These are phyloP conservation scores for Bellardia pandia DNA, from an alignment of 2,888 invertebrate species.

Conservation along the genomic window DNA sequence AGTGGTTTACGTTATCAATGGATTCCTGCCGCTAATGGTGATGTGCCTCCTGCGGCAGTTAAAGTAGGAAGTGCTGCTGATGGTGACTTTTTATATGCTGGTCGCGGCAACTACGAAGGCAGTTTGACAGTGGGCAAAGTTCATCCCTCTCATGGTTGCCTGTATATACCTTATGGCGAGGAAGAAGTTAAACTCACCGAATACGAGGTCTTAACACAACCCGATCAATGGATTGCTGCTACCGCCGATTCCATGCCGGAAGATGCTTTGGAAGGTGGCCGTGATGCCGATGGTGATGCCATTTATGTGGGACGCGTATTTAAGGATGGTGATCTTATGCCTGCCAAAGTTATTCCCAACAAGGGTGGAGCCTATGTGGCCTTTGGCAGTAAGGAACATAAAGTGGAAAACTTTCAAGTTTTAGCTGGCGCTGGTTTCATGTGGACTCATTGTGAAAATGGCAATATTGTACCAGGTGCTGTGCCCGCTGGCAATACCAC, in stretches of 20 bases:
- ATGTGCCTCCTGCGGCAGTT: constrained; percentile 88
- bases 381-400: constrained; percentile 85
- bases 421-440: constrained; percentile 79
- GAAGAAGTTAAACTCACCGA: constrained; percentile 83
- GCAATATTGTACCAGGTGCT: constrained; percentile 76
- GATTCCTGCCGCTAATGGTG: constrained; percentile 87
- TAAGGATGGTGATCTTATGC: constrained; percentile 84
- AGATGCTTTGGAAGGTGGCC: constrained; percentile 78
- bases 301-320: constrained; percentile 78
- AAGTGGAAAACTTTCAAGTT: constrained; percentile 84
- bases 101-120: constrained; percentile 88
- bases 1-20: constrained; percentile 88
- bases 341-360: constrained; percentile 86
- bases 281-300: constrained; percentile 78
- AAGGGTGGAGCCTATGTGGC: constrained; percentile 85
- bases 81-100: constrained; percentile 89
- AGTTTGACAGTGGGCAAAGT: constrained; percentile 90
- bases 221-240: constrained; percentile 77
- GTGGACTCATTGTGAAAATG: constrained; percentile 76
- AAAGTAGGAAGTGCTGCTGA: constrained; percentile 87
- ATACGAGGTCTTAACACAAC: constrained; percentile 83
- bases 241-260: constrained; percentile 76
- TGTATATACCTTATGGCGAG: constrained; percentile 85
- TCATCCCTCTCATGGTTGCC: constrained; percentile 84
- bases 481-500: constrained; percentile 82